A percentile compares a stretch with the other conserved stretches of the same genome.
These are phyloP conservation scores for Ectropis crepuscularia DNA, from an alignment of 2,888 invertebrate species.

Conservation along the genomic window DNA sequence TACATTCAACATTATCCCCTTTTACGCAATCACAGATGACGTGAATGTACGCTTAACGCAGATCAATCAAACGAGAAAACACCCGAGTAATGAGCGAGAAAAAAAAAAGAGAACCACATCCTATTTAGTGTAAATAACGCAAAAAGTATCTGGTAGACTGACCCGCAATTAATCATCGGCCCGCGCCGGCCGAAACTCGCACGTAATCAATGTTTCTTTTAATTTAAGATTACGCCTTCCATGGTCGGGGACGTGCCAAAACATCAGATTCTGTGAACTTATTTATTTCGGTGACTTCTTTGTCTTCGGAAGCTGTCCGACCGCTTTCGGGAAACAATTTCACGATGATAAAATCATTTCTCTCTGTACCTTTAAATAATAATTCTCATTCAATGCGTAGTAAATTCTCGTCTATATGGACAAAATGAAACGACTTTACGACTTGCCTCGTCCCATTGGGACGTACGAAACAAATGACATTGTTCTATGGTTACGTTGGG, in stretches of 20 bases:
- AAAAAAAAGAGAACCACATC: slow-evolving; percentile 54
- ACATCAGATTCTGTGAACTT: slow-evolving; percentile 38
- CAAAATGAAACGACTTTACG: slow-evolving; percentile 42
- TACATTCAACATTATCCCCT: slow-evolving; percentile 23
- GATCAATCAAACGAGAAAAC: slow-evolving; percentile 75
- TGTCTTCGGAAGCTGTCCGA: slow-evolving; percentile 8
- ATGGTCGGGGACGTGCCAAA: slow-evolving; percentile 36
- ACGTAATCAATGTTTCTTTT: slow-evolving; percentile 61
- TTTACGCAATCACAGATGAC: slow-evolving; percentile 33
- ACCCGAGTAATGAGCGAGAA: slow-evolving; percentile 65
- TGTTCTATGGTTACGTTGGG: slow-evolving; percentile 42
- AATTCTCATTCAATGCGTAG: slow-evolving; percentile 29
- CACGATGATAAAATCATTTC: slow-evolving; percentile 11
- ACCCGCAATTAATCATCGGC: slow-evolving; percentile 68
- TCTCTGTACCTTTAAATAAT: slow-evolving; percentile 31
- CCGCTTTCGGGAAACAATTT: slow-evolving; percentile 10
- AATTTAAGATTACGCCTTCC: slow-evolving; percentile 58
- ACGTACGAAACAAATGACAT: slow-evolving; percentile 45
- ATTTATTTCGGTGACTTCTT: slow-evolving; percentile 31
- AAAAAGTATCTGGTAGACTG: slow-evolving; percentile 66
- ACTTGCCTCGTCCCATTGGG: slow-evolving; percentile 40
- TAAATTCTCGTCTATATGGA: slow-evolving; percentile 37
- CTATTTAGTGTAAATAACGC: slow-evolving; percentile 75
- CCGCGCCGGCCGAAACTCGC: slow-evolving; percentile 50
- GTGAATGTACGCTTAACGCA: slow-evolving; percentile 52